Percentiles rank a stretch among this genome's conserved stretches.
phyloP scores from a whole-genome alignment of 2,888 invertebrate species.

The Ferdinandea cuprea region DNA sequence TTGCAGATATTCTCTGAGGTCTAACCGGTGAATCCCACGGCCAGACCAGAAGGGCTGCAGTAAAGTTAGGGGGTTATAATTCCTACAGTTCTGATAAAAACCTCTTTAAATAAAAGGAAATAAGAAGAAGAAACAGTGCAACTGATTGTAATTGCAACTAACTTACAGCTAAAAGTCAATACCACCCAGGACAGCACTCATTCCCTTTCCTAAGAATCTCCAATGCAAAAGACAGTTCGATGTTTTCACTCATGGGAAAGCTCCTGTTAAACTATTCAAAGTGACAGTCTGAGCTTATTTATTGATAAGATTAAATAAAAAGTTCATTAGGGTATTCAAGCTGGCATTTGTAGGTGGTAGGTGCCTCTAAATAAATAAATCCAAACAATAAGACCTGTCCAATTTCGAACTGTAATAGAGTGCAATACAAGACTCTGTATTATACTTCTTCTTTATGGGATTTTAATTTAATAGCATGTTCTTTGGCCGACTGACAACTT shows the following conservation, averaged over 20 bases:
- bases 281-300: neutral
- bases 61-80: too few relatives aligned
- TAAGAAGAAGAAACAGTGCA: too few relatives aligned
- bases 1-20: too few relatives aligned
- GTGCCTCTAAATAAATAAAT: constrained; percentile 40
- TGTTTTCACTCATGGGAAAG: neutral
- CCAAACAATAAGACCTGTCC: constrained; percentile 21
- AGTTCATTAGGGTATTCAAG: constrained; percentile 9
- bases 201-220: too few relatives aligned
- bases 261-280: neutral
- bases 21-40: too few relatives aligned
- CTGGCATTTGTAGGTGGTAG: neutral
- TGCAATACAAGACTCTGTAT: constrained; percentile 18
- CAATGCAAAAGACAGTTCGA: too few relatives aligned
- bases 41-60: too few relatives aligned
- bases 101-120: too few relatives aligned
- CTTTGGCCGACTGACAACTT: constrained; percentile 47
- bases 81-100: too few relatives aligned
- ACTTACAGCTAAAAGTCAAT: too few relatives aligned
- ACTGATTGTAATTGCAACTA: too few relatives aligned
- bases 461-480: constrained; percentile 71
- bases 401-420: constrained; percentile 30
- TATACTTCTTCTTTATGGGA: constrained; percentile 52
- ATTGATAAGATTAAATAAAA: constrained; percentile 13
- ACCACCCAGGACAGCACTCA: too few relatives aligned